Conservation (phyloP, 2,113 vertebrate species). For the Notarius lentiginosus region DNA sequence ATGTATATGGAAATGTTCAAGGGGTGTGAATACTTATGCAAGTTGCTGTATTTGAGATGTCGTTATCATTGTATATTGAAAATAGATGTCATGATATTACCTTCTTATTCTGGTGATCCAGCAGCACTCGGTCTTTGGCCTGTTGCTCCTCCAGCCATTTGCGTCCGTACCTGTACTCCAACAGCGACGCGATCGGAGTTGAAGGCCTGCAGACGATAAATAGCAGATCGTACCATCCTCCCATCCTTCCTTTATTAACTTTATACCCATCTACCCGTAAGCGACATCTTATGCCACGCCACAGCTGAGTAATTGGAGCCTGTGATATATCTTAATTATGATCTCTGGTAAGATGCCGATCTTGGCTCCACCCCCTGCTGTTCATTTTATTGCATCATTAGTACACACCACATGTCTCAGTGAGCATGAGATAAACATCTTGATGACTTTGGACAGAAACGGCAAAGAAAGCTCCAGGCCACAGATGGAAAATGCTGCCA, state of each 20-base stretch:
- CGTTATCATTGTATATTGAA: neutral
- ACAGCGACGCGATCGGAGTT: slow-evolving; percentile 77
- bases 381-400: slow-evolving; percentile 86
- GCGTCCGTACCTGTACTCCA: slow-evolving; percentile 80
- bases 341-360: slow-evolving; percentile 44
- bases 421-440: slow-evolving; percentile 60
- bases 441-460: slow-evolving; percentile 49
- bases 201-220: slow-evolving; percentile 61
- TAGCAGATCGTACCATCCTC: neutral
- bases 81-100: slow-evolving; percentile 22
- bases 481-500: neutral
- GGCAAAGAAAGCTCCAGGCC: slow-evolving; percentile 2
- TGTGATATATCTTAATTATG: slow-evolving; percentile 53
- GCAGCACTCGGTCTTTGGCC: slow-evolving; percentile 56
- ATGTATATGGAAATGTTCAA: neutral
- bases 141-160: slow-evolving; percentile 81
- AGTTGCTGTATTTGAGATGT: neutral
- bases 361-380: slow-evolving; percentile 65
- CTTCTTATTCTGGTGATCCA: slow-evolving; percentile 67
- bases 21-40: neutral
- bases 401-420: slow-evolving; percentile 73
- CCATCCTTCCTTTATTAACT: neutral
- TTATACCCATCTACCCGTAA: neutral
- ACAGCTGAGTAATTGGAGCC: slow-evolving; percentile 47
- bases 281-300: slow-evolving; percentile 13